Evolutionary conservation across 2,797 vertebrate species (phyloP), one percentile per base, ranked within the genome.

Genomic region (Pterois miles): DNA sequence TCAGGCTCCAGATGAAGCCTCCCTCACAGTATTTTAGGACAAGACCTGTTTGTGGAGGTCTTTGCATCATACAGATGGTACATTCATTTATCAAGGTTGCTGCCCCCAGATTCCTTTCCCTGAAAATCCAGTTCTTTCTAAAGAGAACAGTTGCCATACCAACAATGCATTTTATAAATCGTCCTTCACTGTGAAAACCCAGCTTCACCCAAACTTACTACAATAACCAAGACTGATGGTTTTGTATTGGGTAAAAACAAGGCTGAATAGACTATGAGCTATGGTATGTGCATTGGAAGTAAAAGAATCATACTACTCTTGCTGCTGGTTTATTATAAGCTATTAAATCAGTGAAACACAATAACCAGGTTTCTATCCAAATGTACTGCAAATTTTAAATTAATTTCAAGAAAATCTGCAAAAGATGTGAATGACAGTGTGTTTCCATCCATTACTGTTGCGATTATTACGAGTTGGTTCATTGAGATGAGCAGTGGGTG

Each of bases 21-120:
- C 38, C 43, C 56, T 65, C 80, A 62, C 72, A 68, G 48, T 50
- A 63, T 74, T 77, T 81, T 52, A 66, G 59, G 56, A 66, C 71
- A 58, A 31, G 20, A 25, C 62, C 60, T 69, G 22, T 70, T 74
- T 72, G 64, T 66, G 36, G 53, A 66, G 54, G 81, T 33, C 43
- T 68, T 79, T 80, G 71, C 27, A 53, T 79, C 58, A 70, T 52
- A 48, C 29, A 77, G 33, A 68, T 73, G 25, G 5, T 57, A 36
- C 34, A 73, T 82, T 75, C 33, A 82, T 81, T 78, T 48, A 79
- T 83, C 57, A 81, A 88, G 64, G 83, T 40, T 34, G 29, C 64
- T 56, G 70, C 76, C 56, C 60, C 31, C 23, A 65, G 64, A 57
- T 27, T 74, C 22, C 14, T 65, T 14, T 43, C 34, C 11, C 6